Evolutionary conservation across 2,113 vertebrate genomes (phyloP), one percentile per base, ranked within the genome.

Genomic region (Ranitomeya variabilis): DNA sequence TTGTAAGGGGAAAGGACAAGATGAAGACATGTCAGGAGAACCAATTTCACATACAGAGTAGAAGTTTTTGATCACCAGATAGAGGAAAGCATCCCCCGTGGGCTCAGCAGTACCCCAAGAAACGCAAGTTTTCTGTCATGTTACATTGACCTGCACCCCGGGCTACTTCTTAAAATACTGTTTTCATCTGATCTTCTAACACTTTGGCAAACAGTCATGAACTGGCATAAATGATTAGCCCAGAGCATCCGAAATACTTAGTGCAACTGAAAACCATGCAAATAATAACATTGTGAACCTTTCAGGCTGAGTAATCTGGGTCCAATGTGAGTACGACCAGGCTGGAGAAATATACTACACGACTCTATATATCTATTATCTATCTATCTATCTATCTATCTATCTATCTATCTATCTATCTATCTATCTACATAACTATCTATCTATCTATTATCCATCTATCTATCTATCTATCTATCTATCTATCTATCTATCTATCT

Each of bases 141-240:
- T 77, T 66, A 18, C 82, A 89, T 89, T 79, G 87, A 85, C 87
- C 87, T 84, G 59, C 87, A 85, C 87, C 87, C 62, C 16, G 64
- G 82, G 87, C 87, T 85, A 85, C 87, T 69, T 89, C 74, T 84
- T 85, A 79, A 89, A 89, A 89, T 89, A 89, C 87, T 84, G 87
- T 69, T 79, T 78, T 85, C 74, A 89, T 89, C 51, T 89, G 82
- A 89, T 89, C 87, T 89, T 89, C 81, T 89, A 89, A 89, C 87
- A 89, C 87, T 69, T 89, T 85, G 87, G 87, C 73, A 85, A 89
- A 89, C 82, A 89, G 87, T 89, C 87, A 89, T 85, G 82, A 89
- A 89, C 87, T 89, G 87, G 87, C 87, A 85, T 85, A 89, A 89
- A 89, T 89, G 87, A 89, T 89, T 89, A 89, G 87, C 87, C 87